Evolutionary conservation across 2,888 invertebrate species (phyloP), one percentile per base, ranked within the genome.

Genomic region (Zonitis immaculata): DNA sequence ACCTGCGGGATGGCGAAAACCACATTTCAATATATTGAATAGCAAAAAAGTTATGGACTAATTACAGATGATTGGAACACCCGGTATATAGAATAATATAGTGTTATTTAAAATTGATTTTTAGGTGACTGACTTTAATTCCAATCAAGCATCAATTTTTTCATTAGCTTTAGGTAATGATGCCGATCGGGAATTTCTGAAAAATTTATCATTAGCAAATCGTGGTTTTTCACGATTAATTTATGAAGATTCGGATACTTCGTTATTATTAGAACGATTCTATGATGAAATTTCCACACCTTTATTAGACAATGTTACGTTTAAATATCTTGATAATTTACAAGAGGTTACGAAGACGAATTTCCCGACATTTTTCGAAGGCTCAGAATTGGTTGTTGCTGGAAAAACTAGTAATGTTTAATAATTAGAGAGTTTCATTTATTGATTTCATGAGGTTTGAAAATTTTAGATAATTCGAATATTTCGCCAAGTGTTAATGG

Each of bases 271-370:
- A 44, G 76, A 79, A 27, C 80, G 81, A 68, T 86, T 85, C 75
- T 85, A 84, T 75, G 76, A 77, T 18, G 82, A 85, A 72, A 82
- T 88, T 50, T 80, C 86, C 0, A 83, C 84, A 7, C 87, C 87
- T 1, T 75, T 86, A 11, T 75, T 87, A 45, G 75, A 82, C 1
- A 78, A 86, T 64, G 80, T 87, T 51, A 39, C 79, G 22, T 83
- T 87, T 67, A 73, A 75, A 32, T 87, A 86, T 69, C 65, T 75
- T 3, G 74, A 76, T 35, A 80, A 82, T 76, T 80, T 80, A 53
- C 76, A 77, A 35, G 71, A 75, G 16, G 72, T 82, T 49, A 83
- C 83, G 1, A 75, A 77, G 62, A 72, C 75, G 53, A 68, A 74
- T 56, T 82, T 82, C 75, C 78, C 78, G 44, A 78, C 81, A 6